Evolutionary conservation across 2,113 vertebrate genomes (phyloP).

Genomic region (Brachypodius melanocephalos): DNA sequence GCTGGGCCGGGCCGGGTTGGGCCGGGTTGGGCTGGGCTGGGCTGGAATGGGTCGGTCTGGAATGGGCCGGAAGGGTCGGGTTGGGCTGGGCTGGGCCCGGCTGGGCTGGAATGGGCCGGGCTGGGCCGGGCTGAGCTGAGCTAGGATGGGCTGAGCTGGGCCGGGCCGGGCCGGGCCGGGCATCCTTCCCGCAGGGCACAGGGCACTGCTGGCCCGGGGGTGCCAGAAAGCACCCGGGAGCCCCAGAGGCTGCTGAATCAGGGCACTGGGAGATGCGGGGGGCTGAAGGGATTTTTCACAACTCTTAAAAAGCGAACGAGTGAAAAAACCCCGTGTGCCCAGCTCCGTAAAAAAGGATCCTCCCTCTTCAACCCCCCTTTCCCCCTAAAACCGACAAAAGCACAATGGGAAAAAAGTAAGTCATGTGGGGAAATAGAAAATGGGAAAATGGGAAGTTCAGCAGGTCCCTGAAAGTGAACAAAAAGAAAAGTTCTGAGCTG

Average conservation of each 20-base stretch:
- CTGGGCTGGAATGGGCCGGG: no score
- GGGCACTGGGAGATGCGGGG: not conserved
- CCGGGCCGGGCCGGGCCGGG: no score
- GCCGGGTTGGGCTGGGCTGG: not conserved
- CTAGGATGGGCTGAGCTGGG: fast-evolving
- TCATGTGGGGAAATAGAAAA: not conserved
- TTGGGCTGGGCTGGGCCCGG: not conserved
- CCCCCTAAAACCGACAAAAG: not conserved
- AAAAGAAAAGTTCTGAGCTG: not conserved
- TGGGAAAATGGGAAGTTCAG: not conserved
- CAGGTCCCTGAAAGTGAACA: not conserved
- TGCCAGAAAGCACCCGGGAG: fast-evolving
- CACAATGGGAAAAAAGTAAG: not conserved
- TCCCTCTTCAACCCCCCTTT: not conserved
- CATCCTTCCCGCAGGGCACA: not conserved
- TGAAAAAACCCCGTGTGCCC: not conserved
- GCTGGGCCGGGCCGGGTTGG: no score
- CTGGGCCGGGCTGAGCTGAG: no score
- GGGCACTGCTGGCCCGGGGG: fast-evolving
- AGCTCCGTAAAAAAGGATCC: not conserved
- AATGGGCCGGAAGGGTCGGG: no score
- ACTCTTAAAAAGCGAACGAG: not conserved
- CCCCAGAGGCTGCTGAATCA: fast-evolving
- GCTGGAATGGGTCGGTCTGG: no score
- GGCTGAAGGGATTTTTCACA: not conserved